A percentile compares a stretch with the other conserved stretches of the same genome.
Evolutionary conservation across 2,888 invertebrate species (phyloP).

Genomic region (Ethmia dodecea): DNA sequence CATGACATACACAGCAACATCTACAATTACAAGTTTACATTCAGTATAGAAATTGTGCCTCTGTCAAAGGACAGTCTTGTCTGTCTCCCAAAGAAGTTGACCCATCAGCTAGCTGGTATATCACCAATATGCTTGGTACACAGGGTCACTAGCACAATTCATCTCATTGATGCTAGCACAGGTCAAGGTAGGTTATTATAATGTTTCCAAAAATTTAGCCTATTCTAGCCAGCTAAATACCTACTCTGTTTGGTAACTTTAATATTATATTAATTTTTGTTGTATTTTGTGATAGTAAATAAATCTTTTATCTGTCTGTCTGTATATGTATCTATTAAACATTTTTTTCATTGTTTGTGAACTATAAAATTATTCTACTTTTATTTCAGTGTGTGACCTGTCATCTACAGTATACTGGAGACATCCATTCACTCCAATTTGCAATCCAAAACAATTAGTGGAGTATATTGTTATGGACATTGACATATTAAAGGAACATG

Average conservation of each 20-base stretch:
- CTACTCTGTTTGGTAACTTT: neutral
- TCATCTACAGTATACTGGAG: conserved; percentile 90
- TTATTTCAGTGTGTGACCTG: conserved; percentile 88
- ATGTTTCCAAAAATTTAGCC: conserved; percentile 24
- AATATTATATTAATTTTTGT: no score
- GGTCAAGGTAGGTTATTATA: conserved; percentile 82
- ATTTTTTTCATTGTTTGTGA: no score
- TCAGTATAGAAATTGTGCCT: conserved; percentile 96
- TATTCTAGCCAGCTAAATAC: neutral
- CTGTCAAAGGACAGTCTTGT: conserved; percentile 96
- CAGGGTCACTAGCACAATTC: conserved; percentile 92
- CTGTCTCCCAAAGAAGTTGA: conserved; percentile 91
- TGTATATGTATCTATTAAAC: no score
- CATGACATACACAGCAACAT: conserved; percentile 98
- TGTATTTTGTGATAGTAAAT: no score
- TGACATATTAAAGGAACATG: conserved; percentile 83
- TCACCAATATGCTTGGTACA: conserved; percentile 92
- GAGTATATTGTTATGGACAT: conserved; percentile 97
- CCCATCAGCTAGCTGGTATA: conserved; percentile 92
- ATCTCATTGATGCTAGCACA: conserved; percentile 93
- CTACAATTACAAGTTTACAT: conserved; percentile 97
- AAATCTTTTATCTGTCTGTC: no score
- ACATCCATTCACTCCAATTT: conserved; percentile 90
- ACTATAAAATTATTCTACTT: neutral
- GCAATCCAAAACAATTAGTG: conserved; percentile 92